phyloP scores from a whole-genome alignment of 1,140 invertebrate species.

The Drosophila orena region DNA sequence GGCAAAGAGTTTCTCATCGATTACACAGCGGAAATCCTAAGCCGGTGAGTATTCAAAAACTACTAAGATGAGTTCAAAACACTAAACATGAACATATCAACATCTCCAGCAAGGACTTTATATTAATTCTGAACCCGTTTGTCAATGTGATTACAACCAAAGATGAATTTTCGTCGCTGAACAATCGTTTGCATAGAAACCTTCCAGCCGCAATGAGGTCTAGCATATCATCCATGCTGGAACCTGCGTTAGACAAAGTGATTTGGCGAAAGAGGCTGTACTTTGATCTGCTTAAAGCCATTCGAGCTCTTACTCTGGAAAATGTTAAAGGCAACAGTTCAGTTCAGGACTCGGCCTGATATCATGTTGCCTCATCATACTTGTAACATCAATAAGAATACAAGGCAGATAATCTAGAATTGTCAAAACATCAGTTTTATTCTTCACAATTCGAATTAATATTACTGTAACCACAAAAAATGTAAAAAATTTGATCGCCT shows the following conservation, averaged over 20 bases:
- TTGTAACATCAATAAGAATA: not conserved
- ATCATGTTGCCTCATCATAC: too few relatives aligned
- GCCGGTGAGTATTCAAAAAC: constrained; percentile 3
- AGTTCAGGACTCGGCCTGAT: not conserved
- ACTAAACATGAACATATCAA: not conserved
- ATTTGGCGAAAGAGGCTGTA: constrained; percentile 4
- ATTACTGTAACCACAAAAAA: constrained; percentile 37
- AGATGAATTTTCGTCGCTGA: not conserved
- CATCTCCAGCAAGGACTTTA: not conserved
- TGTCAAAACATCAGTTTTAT: constrained; percentile 3
- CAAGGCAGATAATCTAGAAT: not conserved
- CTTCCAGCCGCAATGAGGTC: not conserved
- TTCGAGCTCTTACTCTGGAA: not conserved
- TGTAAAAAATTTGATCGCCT: constrained; percentile 8
- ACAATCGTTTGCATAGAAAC: not conserved
- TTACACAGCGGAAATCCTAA: not conserved
- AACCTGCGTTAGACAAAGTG: not conserved
- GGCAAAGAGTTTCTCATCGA: constrained; percentile 4
- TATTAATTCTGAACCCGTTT: not conserved
- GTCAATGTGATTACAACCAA: not conserved
- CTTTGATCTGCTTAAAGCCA: constrained; percentile 1
- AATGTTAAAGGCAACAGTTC: not conserved
- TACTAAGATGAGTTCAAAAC: too few relatives aligned
- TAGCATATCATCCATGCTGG: not conserved
- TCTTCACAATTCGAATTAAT: constrained; percentile 23